These are phyloP conservation scores for Triplophysa tibetana DNA, from an alignment of 2,113 vertebrate genomes.

Conservation along the genomic window DNA sequence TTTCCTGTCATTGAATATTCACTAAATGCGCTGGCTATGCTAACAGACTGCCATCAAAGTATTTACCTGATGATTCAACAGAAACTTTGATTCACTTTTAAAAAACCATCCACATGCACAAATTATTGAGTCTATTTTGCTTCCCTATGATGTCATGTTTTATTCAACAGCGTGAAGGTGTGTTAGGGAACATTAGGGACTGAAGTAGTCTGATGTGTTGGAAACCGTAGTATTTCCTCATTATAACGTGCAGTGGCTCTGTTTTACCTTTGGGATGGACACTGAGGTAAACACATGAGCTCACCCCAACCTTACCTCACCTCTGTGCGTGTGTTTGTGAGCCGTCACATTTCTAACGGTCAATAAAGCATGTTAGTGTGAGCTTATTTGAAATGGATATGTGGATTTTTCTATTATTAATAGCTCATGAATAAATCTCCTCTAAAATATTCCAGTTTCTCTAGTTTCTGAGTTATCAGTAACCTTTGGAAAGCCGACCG, in stretches of 20 bases:
- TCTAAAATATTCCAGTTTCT: constrained; percentile 5
- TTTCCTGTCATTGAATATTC: constrained; percentile 12
- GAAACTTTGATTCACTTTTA: constrained; percentile 10
- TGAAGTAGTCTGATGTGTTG: constrained; percentile 7
- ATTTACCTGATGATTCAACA: constrained; percentile 13
- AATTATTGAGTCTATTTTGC: constrained; percentile 5
- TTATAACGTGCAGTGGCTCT: constrained; percentile 6
- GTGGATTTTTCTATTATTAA: constrained; percentile 27
- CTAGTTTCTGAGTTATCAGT: not conserved
- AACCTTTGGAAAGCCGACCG: constrained; percentile 12
- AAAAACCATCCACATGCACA: not conserved
- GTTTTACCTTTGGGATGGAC: constrained; percentile 15
- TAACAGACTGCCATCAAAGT: constrained; percentile 30
- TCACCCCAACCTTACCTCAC: constrained; percentile 50
- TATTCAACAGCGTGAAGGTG: not conserved
- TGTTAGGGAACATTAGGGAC: constrained; percentile 16
- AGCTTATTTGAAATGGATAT: constrained; percentile 33
- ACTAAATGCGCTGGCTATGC: not conserved
- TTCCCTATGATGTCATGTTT: constrained; percentile 26
- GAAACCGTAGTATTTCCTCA: constrained; percentile 39
- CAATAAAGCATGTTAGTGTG: constrained; percentile 31
- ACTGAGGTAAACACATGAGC: constrained; percentile 48
- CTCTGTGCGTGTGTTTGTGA: constrained; percentile 26
- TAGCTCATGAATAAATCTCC: constrained; percentile 27
- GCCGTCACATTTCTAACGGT: not conserved